Evolutionary conservation across 2,113 vertebrate species (phyloP).

Genomic region (Heliornis fulica): DNA sequence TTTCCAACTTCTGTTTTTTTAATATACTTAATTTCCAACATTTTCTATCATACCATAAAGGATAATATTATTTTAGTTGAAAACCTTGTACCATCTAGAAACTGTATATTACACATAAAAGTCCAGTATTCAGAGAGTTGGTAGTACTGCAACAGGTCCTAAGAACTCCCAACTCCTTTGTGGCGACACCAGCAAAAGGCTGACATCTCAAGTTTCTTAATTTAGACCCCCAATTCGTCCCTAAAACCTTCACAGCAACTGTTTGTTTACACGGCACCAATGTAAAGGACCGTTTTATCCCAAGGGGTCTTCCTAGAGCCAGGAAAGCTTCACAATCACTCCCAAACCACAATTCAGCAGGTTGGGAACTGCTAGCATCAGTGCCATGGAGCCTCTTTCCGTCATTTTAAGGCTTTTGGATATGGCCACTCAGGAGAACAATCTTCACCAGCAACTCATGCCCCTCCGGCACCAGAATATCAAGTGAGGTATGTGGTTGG

Average conservation of each 20-base stretch:
- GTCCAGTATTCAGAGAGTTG: background rate
- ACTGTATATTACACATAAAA: background rate
- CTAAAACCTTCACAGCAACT: background rate
- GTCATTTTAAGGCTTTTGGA: background rate
- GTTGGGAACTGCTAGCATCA: background rate
- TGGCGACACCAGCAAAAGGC: background rate
- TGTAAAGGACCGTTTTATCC: background rate
- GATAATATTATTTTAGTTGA: background rate
- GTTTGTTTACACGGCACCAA: background rate
- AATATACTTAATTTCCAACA: background rate
- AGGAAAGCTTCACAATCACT: background rate
- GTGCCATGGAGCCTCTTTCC: background rate
- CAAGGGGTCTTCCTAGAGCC: background rate
- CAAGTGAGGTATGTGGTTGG: background rate
- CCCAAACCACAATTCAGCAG: background rate
- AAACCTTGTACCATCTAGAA: background rate
- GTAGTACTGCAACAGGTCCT: background rate
- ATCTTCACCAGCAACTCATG: background rate
- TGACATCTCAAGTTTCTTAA: background rate
- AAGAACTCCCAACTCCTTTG: background rate
- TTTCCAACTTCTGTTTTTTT: background rate
- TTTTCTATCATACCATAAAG: background rate
- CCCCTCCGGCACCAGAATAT: fast-evolving
- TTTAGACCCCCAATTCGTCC: background rate
- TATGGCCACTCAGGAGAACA: background rate